phyloP scores from a whole-genome alignment of 2,113 vertebrate species.

The Pedetes capensis region DNA sequence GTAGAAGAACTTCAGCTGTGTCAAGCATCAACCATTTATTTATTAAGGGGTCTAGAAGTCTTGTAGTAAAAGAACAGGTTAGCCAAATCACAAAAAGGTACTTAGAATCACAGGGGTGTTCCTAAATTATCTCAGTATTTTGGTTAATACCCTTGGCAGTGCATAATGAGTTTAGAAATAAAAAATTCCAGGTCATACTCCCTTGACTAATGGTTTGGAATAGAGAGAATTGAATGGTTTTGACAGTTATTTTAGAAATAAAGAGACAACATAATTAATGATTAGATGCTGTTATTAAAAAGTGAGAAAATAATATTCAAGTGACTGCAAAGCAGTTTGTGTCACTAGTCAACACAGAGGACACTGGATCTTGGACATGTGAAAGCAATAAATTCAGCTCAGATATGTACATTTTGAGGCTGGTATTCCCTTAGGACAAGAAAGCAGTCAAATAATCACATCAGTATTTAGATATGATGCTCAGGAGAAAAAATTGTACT shows the following conservation, averaged over 20 bases:
- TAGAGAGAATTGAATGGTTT: background rate
- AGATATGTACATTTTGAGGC: background rate
- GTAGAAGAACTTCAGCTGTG: fast-evolving
- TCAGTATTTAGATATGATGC: background rate
- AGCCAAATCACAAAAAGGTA: background rate
- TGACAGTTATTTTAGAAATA: background rate
- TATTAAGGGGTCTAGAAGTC: background rate
- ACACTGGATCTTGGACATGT: background rate
- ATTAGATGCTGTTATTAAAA: background rate
- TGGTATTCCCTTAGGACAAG: background rate
- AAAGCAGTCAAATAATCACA: background rate
- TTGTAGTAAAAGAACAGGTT: background rate
- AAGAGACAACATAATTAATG: background rate
- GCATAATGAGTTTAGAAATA: background rate
- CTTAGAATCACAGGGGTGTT: background rate
- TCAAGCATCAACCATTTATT: background rate
- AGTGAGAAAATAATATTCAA: background rate
- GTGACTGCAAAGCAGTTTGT: background rate
- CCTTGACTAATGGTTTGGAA: background rate
- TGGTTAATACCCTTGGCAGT: background rate
- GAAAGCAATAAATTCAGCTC: background rate
- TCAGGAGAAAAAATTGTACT: background rate
- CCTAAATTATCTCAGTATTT: background rate
- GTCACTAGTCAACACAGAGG: background rate
- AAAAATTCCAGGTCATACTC: background rate